A percentile compares a stretch with the other conserved stretches of the same genome.
These are phyloP conservation scores for Chrosomus eos DNA, from an alignment of 2,797 vertebrate genomes.

Conservation along the genomic window DNA sequence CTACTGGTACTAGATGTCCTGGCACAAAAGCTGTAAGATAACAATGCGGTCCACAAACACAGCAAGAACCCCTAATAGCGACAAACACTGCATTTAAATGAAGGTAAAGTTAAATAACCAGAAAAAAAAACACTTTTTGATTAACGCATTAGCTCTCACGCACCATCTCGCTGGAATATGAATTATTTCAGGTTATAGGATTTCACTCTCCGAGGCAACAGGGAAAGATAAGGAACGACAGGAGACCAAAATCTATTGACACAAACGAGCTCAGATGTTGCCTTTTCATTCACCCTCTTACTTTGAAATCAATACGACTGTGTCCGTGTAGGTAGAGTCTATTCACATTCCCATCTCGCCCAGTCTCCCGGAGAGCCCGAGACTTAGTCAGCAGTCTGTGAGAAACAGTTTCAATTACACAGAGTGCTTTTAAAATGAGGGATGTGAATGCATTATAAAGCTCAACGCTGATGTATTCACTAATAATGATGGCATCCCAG, in stretches of 20 bases:
- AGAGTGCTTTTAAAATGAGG: slow-evolving; percentile 63
- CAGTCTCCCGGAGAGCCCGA: slow-evolving; percentile 19
- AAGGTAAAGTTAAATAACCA: slow-evolving; percentile 9
- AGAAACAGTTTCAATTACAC: slow-evolving; percentile 62
- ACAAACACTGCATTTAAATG: background rate
- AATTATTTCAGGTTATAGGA: slow-evolving; percentile 25
- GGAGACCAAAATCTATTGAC: slow-evolving; percentile 57
- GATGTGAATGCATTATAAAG: slow-evolving; percentile 60
- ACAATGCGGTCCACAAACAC: too few relatives aligned
- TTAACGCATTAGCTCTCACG: slow-evolving; percentile 22
- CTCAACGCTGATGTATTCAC: slow-evolving; percentile 59
- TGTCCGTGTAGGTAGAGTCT: slow-evolving; percentile 34
- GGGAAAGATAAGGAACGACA: slow-evolving; percentile 38
- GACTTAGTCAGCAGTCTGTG: slow-evolving; percentile 60
- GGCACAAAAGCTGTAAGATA: too few relatives aligned
- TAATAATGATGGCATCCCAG: slow-evolving; percentile 56
- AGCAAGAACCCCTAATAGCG: background rate
- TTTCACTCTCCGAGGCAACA: slow-evolving; percentile 18
- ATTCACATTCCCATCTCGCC: slow-evolving; percentile 51
- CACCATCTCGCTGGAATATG: slow-evolving; percentile 21
- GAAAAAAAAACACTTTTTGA: slow-evolving; percentile 21
- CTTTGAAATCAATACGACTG: slow-evolving; percentile 52
- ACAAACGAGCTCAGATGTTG: slow-evolving; percentile 49
- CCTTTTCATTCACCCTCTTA: slow-evolving; percentile 49
- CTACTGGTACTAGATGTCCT: too few relatives aligned